phyloP scores from a whole-genome alignment of 2,888 invertebrate genomes.

The Acronicta alni region DNA sequence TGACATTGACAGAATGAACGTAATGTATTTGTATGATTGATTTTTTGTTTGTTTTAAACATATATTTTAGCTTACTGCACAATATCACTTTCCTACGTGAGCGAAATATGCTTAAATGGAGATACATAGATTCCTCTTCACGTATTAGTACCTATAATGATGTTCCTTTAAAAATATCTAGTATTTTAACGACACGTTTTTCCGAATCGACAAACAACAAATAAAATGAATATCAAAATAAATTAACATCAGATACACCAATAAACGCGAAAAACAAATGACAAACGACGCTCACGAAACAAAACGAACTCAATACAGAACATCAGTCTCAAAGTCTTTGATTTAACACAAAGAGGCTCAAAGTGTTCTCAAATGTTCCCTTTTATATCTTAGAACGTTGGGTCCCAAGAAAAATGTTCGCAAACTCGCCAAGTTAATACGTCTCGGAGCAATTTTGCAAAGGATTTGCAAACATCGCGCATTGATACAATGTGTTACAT shows the following conservation, averaged over 20 bases:
- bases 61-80: no score
- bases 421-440: constrained; percentile 36
- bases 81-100: no score
- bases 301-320: constrained; percentile 17
- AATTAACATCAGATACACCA: constrained; percentile 17
- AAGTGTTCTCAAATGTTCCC: constrained; percentile 28
- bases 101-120: no score
- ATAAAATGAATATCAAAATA: constrained; percentile 3
- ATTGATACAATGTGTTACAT: constrained; percentile 23
- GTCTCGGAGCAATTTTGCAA: constrained; percentile 22
- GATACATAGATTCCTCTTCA: no score
- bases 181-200: no score
- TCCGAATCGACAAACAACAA: background rate
- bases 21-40: no score
- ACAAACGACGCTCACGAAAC: constrained; percentile 8
- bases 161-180: no score
- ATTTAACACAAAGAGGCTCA: constrained; percentile 27
- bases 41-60: no score
- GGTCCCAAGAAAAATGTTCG: constrained; percentile 26
- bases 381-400: constrained; percentile 9
- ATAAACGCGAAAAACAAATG: constrained; percentile 13
- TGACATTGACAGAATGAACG: no score
- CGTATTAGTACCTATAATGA: no score
- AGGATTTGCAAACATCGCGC: constrained; percentile 40
- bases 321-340: constrained; percentile 28